A percentile compares a stretch with the other conserved stretches of the same genome.
phyloP scores from a whole-genome alignment of 2,888 invertebrate genomes.

The Cylindroiulus punctatus region DNA sequence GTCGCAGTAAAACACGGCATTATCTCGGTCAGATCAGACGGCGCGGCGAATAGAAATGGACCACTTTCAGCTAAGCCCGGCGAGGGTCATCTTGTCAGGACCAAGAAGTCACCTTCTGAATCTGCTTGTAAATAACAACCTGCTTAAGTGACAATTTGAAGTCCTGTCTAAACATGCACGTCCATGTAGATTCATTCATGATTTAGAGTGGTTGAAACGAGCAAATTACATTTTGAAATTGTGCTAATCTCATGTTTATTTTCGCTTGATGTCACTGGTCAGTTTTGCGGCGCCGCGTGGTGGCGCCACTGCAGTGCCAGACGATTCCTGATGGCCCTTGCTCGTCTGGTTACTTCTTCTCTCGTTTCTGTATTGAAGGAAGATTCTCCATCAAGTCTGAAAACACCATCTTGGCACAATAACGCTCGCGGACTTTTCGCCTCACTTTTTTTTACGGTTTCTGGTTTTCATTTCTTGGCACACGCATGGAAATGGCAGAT shows the following conservation, averaged over 20 bases:
- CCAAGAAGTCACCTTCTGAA: background rate
- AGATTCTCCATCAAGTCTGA: background rate
- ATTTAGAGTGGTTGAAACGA: too few relatives aligned
- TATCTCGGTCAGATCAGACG: constrained; percentile 8
- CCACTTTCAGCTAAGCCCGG: background rate
- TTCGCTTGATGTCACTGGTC: too few relatives aligned
- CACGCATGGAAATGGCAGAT: constrained; percentile 38
- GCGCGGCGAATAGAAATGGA: background rate
- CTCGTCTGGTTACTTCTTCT: background rate
- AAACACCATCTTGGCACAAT: background rate
- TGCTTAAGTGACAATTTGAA: background rate
- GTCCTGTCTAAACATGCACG: too few relatives aligned
- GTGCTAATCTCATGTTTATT: too few relatives aligned
- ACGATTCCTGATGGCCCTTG: background rate
- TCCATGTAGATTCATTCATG: too few relatives aligned
- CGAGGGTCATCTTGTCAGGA: constrained; percentile 15
- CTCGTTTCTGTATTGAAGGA: background rate
- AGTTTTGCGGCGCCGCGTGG: too few relatives aligned
- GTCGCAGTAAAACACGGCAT: constrained; percentile 13
- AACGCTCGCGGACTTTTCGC: background rate
- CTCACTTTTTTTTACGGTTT: background rate
- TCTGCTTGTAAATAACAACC: too few relatives aligned
- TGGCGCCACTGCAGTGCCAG: background rate
- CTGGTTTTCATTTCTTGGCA: background rate
- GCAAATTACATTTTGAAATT: too few relatives aligned